Percentiles rank a stretch among this genome's conserved stretches.
Evolutionary conservation across 2,113 vertebrate genomes (phyloP).

Genomic region (Neolamprologus fasciatus): DNA sequence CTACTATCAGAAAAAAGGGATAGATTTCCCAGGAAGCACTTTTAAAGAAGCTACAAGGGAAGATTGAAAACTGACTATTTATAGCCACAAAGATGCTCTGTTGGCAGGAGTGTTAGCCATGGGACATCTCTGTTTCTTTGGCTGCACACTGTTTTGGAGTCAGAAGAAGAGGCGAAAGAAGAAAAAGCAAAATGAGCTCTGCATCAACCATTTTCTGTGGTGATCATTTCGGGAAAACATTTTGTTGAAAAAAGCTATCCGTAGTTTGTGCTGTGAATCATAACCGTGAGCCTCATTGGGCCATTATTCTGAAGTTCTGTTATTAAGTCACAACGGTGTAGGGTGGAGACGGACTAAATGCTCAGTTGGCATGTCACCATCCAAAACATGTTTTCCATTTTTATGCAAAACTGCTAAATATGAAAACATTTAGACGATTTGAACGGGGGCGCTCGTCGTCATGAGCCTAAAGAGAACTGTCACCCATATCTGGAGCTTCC

Average conservation of each 20-base stretch:
- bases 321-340: neutral
- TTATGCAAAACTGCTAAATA: neutral
- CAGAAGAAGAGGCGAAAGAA: neutral
- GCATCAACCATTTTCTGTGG: neutral
- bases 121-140: constrained; percentile 13
- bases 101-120: constrained; percentile 25
- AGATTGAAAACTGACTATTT: constrained; percentile 6
- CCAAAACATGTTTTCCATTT: neutral
- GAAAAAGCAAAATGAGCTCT: neutral
- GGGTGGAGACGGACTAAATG: neutral
- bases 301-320: neutral
- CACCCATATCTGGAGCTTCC: neutral
- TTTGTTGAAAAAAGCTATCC: neutral
- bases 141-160: neutral
- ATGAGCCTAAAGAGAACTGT: neutral
- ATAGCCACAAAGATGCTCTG: constrained; percentile 38
- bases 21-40: neutral
- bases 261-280: neutral
- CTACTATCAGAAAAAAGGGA: neutral
- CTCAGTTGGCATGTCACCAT: neutral
- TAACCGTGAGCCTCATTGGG: neutral
- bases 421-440: neutral
- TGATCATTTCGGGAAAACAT: neutral
- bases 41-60: neutral
- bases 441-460: neutral